Evolutionary conservation across 1,140 invertebrate species (phyloP), one percentile per base, ranked within the genome.

Genomic region (Schmidtea mediterranea): DNA sequence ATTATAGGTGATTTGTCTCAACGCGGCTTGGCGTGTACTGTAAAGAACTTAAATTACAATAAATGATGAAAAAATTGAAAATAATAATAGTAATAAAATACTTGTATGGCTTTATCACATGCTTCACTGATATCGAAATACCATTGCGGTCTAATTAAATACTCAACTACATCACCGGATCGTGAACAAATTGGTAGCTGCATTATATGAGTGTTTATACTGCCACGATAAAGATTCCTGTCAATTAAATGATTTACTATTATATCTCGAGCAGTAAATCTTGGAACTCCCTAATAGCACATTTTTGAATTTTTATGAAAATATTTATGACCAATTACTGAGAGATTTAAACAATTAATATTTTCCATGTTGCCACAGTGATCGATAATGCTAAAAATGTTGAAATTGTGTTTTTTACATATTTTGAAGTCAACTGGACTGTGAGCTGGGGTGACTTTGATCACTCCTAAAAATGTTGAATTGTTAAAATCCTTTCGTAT

Each of bases 181-280:
- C 58, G 52, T 37, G 53, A 54, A 26, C 55, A 53, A 16, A 50
- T 36, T 38, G 55, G 52, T 9, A 59, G 24, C 1, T 2, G 3
- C 36, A 48, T 36, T 16, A 2, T 16, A 45, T 21, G 12, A 22
- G n/a, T 45, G 43, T 8, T 13, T 21, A 22, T 47, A 23, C 26
- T 24, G 39, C 53, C 47, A 45, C 49, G 26, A 26, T 46, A 50
- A 41, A 43, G 52, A 36, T 23, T 37, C n/a, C 19, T 26, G 36
- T n/a, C 19, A 8, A 22, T 48, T n/a, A 50, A 45, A 10, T 39
- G 24, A 2, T 43, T 32, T 36, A 46, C 6, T 10, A 54, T 36
- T 43, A 36, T 22, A 18, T 22, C 12, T 39, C 61, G 48, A 18
- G 53, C 59, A n/a, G 60, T 54, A 50, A 62, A 61, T 51, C 59